Conservation (phyloP, 2,113 vertebrate species). For the Erpornis zantholeuca region DNA sequence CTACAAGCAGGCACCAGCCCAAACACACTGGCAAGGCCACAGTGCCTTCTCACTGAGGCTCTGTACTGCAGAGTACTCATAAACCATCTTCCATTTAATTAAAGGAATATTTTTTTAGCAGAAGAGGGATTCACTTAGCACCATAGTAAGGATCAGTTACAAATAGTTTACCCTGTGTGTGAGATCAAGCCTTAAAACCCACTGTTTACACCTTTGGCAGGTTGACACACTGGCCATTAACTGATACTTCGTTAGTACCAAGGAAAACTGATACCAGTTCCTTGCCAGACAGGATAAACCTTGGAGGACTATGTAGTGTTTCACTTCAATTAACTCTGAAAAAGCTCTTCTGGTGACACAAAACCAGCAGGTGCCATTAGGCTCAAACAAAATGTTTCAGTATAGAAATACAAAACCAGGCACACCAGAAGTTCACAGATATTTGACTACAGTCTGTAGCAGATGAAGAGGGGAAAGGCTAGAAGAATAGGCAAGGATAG, state of each 20-base stretch:
- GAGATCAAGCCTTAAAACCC: neutral
- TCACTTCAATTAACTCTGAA: neutral
- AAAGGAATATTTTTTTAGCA: neutral
- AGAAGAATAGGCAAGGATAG: neutral
- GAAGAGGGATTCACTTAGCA: neutral
- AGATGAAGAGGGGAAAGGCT: neutral
- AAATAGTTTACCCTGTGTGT: neutral
- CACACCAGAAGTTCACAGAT: neutral
- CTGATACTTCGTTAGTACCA: neutral
- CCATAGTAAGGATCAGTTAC: neutral
- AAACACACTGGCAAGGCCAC: neutral
- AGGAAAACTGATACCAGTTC: neutral
- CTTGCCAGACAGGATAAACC: neutral
- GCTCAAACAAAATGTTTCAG: neutral
- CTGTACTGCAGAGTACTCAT: rapidly evolving
- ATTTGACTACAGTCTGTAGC: neutral
- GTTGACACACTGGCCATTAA: neutral
- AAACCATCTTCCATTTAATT: neutral
- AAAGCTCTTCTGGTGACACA: neutral
- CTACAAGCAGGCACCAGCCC: neutral
- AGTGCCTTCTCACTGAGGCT: neutral
- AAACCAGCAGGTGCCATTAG: neutral
- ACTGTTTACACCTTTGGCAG: neutral
- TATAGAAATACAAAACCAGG: neutral
- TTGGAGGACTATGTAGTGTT: neutral